phyloP scores from a whole-genome alignment of 2,888 invertebrate genomes.

The Tupiocoris notatus region DNA sequence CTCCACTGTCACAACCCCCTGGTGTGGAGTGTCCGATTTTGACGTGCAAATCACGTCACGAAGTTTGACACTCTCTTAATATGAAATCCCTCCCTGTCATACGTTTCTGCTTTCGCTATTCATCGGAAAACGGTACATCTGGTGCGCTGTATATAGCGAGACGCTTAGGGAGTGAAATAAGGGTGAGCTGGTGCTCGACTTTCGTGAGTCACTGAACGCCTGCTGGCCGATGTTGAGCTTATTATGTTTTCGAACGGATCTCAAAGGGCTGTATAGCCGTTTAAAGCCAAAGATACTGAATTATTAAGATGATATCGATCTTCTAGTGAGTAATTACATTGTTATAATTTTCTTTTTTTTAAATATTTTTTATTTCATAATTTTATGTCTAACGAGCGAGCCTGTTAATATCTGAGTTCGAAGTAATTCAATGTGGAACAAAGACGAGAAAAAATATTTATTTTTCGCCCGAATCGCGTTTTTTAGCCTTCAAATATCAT shows the following conservation, averaged over 20 bases:
- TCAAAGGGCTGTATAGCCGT: neutral
- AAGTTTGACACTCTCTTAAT: conserved; percentile 21
- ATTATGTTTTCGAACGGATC: neutral
- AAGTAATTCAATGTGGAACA: no score
- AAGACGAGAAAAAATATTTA: no score
- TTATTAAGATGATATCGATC: no score
- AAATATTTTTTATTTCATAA: no score
- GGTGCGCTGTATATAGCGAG: neutral
- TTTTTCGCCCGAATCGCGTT: no score
- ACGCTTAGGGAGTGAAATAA: no score
- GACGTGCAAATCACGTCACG: conserved; percentile 23
- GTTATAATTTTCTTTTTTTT: no score
- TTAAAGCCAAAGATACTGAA: no score
- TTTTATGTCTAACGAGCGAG: no score
- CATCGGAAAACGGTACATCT: conserved; percentile 5
- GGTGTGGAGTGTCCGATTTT: neutral
- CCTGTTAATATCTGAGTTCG: no score
- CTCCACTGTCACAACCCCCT: neutral
- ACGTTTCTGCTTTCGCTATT: neutral
- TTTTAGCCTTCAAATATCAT: no score
- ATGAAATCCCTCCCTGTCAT: neutral
- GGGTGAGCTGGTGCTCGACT: neutral
- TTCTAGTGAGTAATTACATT: no score
- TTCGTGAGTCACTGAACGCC: neutral
- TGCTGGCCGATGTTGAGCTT: neutral